Percentiles rank a stretch among this genome's conserved stretches.
Evolutionary conservation across 2,888 invertebrate genomes (phyloP).

Genomic region (Brenthis daphne): DNA sequence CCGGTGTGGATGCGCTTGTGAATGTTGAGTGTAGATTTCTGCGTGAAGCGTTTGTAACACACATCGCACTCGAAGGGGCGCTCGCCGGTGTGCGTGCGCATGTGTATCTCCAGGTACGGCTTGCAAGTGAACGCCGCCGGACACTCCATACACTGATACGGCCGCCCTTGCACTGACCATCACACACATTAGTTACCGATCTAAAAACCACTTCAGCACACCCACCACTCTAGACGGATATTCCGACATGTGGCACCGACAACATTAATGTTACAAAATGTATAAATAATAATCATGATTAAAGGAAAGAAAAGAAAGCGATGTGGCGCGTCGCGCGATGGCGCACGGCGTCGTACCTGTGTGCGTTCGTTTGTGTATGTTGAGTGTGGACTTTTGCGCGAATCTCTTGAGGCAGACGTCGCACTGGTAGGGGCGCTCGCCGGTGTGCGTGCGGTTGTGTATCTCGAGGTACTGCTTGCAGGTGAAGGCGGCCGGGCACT

Average conservation of each 20-base stretch:
- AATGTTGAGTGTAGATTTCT: slow-evolving; percentile 83
- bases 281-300: slow-evolving; percentile 29
- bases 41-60: slow-evolving; percentile 82
- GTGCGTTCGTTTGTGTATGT: slow-evolving; percentile 91
- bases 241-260: slow-evolving; percentile 75
- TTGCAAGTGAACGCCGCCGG: slow-evolving; percentile 83
- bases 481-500: slow-evolving; percentile 83
- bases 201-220: slow-evolving; percentile 6
- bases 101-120: slow-evolving; percentile 85
- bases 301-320: slow-evolving; percentile 28
- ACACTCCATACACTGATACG: slow-evolving; percentile 82
- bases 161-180: slow-evolving; percentile 77
- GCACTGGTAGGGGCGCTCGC: slow-evolving; percentile 84
- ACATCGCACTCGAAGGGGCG: slow-evolving; percentile 82
- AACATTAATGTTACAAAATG: slow-evolving; percentile 50
- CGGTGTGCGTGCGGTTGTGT: slow-evolving; percentile 81
- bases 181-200: slow-evolving; percentile 40
- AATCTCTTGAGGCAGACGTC: slow-evolving; percentile 90
- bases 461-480: slow-evolving; percentile 82
- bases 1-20: slow-evolving; percentile 83
- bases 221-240: slow-evolving; percentile 1
- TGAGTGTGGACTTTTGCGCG: slow-evolving; percentile 91
- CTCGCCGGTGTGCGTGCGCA: slow-evolving; percentile 83
- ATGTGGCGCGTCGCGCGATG: background rate
- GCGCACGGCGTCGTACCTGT: slow-evolving; percentile 70